phyloP scores from a whole-genome alignment of 2,113 vertebrate species.

The Elephantulus edwardii region DNA sequence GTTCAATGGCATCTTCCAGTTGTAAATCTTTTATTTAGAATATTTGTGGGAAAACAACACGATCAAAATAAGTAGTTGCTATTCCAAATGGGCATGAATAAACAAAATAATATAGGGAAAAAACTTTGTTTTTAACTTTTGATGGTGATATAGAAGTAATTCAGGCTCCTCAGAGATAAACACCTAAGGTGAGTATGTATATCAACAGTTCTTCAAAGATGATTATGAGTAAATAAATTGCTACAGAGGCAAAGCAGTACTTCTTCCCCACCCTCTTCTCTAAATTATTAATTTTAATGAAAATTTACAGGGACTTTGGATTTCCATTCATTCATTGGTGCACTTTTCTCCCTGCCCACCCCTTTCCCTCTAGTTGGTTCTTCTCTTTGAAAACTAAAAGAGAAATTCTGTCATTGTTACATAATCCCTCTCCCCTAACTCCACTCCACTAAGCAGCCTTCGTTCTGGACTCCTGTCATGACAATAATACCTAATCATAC shows the following conservation, averaged over 20 bases:
- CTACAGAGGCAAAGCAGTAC: slow-evolving; percentile 72
- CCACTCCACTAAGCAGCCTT: too few relatives aligned
- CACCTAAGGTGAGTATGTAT: slow-evolving; percentile 80
- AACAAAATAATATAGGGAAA: slow-evolving; percentile 73
- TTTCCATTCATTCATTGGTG: too few relatives aligned
- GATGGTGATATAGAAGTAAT: slow-evolving; percentile 81
- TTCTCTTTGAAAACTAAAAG: too few relatives aligned
- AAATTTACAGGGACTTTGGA: too few relatives aligned
- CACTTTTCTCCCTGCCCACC: too few relatives aligned
- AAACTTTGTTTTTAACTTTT: slow-evolving; percentile 69
- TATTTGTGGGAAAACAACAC: slow-evolving; percentile 44
- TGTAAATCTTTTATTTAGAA: slow-evolving; percentile 73
- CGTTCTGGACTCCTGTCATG: too few relatives aligned
- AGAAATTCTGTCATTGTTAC: too few relatives aligned
- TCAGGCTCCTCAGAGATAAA: slow-evolving; percentile 80
- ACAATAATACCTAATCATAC: too few relatives aligned
- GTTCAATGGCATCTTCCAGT: slow-evolving; percentile 49
- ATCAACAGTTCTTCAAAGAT: slow-evolving; percentile 80
- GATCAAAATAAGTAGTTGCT: slow-evolving; percentile 76
- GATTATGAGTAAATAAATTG: slow-evolving; percentile 82
- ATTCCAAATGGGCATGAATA: slow-evolving; percentile 71
- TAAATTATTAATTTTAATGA: too few relatives aligned
- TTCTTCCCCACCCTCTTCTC: too few relatives aligned
- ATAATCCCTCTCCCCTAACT: too few relatives aligned
- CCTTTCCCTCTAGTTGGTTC: too few relatives aligned